Evolutionary conservation across 2,113 vertebrate genomes (phyloP).

Genomic region (Macroglossus sobrinus): DNA sequence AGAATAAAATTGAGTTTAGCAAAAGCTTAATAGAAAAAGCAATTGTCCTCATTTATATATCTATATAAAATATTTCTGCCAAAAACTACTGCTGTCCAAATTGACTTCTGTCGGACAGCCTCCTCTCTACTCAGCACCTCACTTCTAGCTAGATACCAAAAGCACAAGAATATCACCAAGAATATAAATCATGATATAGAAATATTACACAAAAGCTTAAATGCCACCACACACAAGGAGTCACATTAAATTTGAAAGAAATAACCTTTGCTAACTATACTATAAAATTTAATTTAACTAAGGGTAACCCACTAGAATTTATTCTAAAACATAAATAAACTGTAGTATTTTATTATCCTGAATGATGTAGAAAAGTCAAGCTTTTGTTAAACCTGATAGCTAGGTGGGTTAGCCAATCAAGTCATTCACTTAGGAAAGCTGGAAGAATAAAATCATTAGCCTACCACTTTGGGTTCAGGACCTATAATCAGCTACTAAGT

Average conservation of each 20-base stretch:
- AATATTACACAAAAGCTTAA: neutral
- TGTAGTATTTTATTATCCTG: slow-evolving; percentile 28
- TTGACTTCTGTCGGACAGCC: neutral
- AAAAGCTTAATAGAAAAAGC: slow-evolving; percentile 44
- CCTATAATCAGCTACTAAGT: slow-evolving; percentile 43
- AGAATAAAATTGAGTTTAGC: slow-evolving; percentile 37
- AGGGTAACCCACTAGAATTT: neutral
- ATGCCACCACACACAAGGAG: neutral
- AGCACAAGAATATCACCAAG: neutral
- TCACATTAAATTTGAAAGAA: neutral
- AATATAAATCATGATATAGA: neutral
- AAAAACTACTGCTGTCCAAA: neutral
- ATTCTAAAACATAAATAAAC: neutral
- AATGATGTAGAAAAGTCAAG: neutral
- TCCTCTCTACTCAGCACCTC: slow-evolving; percentile 8
- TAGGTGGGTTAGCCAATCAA: slow-evolving; percentile 32
- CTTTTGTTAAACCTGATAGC: slow-evolving; percentile 36
- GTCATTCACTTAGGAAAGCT: neutral
- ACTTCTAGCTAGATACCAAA: neutral
- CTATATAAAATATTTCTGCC: neutral
- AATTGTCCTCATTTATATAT: neutral
- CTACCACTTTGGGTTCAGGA: neutral
- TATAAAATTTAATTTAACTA: neutral
- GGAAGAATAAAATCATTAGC: neutral
- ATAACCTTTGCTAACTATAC: neutral